These are phyloP conservation scores for Apodemia arnacis DNA, from an alignment of 2,888 invertebrate genomes.

Conservation along the genomic window DNA sequence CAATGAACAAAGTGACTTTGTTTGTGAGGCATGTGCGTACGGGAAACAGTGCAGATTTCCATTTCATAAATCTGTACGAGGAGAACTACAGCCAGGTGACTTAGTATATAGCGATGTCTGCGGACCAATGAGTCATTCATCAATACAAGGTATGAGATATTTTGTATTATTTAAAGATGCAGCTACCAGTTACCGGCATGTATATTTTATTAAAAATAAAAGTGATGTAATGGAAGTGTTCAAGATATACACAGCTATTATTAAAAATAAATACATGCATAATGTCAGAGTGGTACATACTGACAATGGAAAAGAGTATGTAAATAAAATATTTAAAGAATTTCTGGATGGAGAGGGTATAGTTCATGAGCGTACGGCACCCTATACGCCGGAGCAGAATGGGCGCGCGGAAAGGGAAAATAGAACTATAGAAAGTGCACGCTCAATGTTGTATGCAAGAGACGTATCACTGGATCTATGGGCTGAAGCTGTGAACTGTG, in stretches of 20 bases:
- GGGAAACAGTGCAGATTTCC: constrained; percentile 70
- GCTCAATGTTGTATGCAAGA: constrained; percentile 84
- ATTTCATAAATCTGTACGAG: constrained; percentile 73
- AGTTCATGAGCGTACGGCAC: constrained; percentile 83
- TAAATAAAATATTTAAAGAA: constrained; percentile 70
- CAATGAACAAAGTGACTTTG: constrained; percentile 45
- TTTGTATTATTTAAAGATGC: constrained; percentile 84
- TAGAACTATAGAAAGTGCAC: constrained; percentile 84
- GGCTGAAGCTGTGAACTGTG: constrained; percentile 87
- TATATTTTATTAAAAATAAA: constrained; percentile 81
- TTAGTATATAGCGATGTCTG: constrained; percentile 81
- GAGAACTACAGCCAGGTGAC: constrained; percentile 73
- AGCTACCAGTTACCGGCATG: constrained; percentile 77
- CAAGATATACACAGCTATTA: constrained; percentile 74
- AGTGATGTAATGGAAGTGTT: constrained; percentile 80
- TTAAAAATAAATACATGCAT: constrained; percentile 77
- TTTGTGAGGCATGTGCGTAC: constrained; percentile 79
- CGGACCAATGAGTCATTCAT: constrained; percentile 74
- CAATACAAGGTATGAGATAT: constrained; percentile 77
- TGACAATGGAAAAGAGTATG: constrained; percentile 81
- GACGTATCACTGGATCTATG: constrained; percentile 45
- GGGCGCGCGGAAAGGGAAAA: constrained; percentile 85
- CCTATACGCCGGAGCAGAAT: constrained; percentile 86
- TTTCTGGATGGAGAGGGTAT: constrained; percentile 79
- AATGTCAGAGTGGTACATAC: constrained; percentile 77